Evolutionary conservation across 1,140 invertebrate species (phyloP).

Genomic region (Micrasema longulum): DNA sequence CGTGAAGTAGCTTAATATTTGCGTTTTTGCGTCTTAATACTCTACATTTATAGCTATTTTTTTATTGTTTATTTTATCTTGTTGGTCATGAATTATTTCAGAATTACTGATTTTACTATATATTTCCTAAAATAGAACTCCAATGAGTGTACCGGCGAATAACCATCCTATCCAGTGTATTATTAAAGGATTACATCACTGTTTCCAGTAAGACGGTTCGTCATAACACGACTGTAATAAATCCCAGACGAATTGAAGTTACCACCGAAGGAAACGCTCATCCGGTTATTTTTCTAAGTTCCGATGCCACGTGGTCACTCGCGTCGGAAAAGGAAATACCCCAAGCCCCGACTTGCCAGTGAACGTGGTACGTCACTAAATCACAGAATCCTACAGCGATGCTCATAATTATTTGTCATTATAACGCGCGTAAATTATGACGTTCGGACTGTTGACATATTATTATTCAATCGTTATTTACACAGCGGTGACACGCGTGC

Average conservation of each 20-base stretch:
- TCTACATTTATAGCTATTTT: too few relatives aligned
- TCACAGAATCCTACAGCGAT: neutral
- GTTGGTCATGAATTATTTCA: too few relatives aligned
- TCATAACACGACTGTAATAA: neutral
- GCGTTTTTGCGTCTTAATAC: too few relatives aligned
- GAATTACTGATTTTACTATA: too few relatives aligned
- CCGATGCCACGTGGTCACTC: conserved; percentile 26
- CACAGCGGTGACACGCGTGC: neutral
- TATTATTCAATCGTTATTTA: neutral
- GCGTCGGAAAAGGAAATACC: conserved; percentile 6
- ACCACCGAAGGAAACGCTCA: too few relatives aligned
- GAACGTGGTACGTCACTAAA: neutral
- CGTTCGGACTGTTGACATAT: conserved; percentile 16
- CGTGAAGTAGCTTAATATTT: too few relatives aligned
- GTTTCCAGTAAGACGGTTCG: too few relatives aligned
- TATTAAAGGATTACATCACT: too few relatives aligned
- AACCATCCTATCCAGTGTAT: too few relatives aligned
- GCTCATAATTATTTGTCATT: neutral
- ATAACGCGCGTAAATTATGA: conserved; percentile 5
- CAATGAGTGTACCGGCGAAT: too few relatives aligned
- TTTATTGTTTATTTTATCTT: too few relatives aligned
- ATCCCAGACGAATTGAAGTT: neutral
- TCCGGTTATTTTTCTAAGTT: conserved; percentile 19
- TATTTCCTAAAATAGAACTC: too few relatives aligned
- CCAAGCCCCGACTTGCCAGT: neutral